Percentiles rank a stretch among this genome's conserved stretches.
phyloP scores from a whole-genome alignment of 2,113 vertebrate genomes.

The Uria lomvia region DNA sequence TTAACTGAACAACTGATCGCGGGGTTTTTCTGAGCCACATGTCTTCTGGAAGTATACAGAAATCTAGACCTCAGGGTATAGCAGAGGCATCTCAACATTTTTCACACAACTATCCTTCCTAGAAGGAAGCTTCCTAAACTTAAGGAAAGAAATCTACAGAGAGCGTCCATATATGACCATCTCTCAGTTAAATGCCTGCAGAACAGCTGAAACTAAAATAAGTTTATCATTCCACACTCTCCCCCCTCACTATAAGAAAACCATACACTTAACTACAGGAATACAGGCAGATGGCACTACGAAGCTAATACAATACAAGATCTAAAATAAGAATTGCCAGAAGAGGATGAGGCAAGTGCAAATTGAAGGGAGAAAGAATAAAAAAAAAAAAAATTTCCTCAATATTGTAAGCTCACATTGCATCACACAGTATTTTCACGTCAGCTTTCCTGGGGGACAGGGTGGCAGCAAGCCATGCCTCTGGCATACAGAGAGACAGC shows the following conservation, averaged over 20 bases:
- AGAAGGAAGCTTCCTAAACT: neutral
- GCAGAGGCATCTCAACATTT: neutral
- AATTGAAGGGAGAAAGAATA: neutral
- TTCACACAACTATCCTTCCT: neutral
- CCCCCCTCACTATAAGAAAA: neutral
- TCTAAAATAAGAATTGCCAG: neutral
- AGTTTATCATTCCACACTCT: neutral
- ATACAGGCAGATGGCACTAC: neutral
- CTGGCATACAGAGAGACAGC: neutral
- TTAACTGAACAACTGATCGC: neutral
- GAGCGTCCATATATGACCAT: neutral
- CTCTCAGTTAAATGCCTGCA: neutral
- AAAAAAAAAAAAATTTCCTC: neutral
- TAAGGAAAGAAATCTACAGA: neutral
- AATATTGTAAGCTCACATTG: neutral
- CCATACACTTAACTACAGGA: neutral
- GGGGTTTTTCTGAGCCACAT: neutral
- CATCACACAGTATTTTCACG: neutral
- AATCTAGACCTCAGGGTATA: neutral
- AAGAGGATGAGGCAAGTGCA: neutral
- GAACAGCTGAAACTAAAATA: neutral
- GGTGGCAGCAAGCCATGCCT: neutral
- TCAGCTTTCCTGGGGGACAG: neutral
- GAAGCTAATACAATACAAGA: neutral
- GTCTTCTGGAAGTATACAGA: neutral